These are phyloP conservation scores for Ochotona curzoniae DNA, from an alignment of 2,113 vertebrate genomes.

Conservation along the genomic window DNA sequence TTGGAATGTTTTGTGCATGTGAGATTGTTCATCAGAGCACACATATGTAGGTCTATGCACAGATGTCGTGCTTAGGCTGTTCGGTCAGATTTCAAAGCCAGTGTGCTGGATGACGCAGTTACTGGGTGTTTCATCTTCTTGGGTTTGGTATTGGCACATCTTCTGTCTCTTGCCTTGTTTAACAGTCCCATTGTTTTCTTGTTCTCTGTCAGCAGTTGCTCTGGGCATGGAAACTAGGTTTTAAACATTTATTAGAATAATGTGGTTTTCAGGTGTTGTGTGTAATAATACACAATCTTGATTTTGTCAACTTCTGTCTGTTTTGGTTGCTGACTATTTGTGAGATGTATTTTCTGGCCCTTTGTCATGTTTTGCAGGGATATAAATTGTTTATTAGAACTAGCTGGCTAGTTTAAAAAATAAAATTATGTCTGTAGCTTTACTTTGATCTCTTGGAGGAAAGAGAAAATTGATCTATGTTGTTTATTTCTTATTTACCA, in stretches of 20 bases:
- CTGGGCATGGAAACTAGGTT: background rate
- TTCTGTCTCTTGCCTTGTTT: background rate
- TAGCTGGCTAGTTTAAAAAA: background rate
- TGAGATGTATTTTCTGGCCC: background rate
- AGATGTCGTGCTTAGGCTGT: slow-evolving; percentile 30
- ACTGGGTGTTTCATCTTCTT: slow-evolving; percentile 26
- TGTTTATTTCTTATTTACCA: background rate
- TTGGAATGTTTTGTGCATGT: background rate
- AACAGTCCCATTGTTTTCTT: background rate
- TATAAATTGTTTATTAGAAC: background rate
- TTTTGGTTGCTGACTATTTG: slow-evolving; percentile 18
- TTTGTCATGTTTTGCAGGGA: background rate
- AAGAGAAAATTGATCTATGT: background rate
- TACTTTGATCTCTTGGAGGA: background rate
- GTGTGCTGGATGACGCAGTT: background rate
- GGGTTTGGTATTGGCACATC: slow-evolving; percentile 17
- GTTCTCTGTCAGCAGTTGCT: slow-evolving; percentile 10
- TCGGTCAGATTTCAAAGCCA: background rate
- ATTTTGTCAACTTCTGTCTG: slow-evolving; percentile 1
- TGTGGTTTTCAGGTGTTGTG: background rate
- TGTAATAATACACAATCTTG: background rate
- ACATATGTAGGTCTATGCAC: background rate
- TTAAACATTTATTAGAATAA: background rate
- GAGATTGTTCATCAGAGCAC: background rate
- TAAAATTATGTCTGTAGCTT: background rate